A percentile compares a stretch with the other conserved stretches of the same genome.
These are phyloP conservation scores for Strigops habroptila DNA, from an alignment of 2,113 vertebrate species.

Conservation along the genomic window DNA sequence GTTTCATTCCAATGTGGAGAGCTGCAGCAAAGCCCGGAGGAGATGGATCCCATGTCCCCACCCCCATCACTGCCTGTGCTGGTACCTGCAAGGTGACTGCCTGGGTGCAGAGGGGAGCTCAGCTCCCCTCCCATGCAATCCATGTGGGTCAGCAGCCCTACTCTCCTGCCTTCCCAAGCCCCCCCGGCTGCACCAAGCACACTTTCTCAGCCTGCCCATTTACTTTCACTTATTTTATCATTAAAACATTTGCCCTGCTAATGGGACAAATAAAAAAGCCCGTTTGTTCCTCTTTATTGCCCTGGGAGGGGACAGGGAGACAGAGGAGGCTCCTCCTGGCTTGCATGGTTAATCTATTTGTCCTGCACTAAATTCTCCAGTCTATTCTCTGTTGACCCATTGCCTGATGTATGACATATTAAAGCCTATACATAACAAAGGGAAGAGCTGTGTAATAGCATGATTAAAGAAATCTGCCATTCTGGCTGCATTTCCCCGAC, in stretches of 20 bases:
- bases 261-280: neutral
- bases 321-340: neutral
- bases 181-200: rapidly evolving
- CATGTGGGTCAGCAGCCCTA: neutral
- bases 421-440: neutral
- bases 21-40: neutral
- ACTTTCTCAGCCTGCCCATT: neutral
- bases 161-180: neutral
- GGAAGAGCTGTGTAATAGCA: neutral
- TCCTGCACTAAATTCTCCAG: neutral
- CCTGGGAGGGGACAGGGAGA: neutral
- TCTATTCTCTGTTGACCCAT: neutral
- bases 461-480: slow-evolving; percentile 18
- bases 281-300: neutral
- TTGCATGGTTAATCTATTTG: neutral
- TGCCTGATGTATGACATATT: neutral
- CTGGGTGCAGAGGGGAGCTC: rapidly evolving
- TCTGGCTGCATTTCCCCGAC: neutral
- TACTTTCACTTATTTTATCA: neutral
- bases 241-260: neutral
- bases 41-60: rapidly evolving
- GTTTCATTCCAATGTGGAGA: neutral
- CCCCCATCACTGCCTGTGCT: neutral
- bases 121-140: neutral
- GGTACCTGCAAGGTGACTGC: neutral